Base-by-base conservation (phyloP, 2,888 invertebrate species). In the Caenorhabditis doughertyi region DNA sequence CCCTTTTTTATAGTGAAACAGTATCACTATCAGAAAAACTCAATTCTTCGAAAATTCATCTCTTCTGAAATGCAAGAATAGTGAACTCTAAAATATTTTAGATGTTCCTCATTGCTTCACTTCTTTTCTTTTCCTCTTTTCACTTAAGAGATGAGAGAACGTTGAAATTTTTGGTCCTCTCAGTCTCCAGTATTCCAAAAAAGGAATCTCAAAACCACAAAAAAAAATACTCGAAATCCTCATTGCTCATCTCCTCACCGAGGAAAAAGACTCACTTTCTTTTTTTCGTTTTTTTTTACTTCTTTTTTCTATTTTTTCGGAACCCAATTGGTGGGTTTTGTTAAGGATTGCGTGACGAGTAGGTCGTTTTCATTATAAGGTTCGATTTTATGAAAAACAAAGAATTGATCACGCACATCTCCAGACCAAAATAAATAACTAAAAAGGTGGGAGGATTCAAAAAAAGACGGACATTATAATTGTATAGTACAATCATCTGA, bases 181-280 rank as follows among this genome's bases (percentile, higher is more conserved):
- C 18, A 44, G 27, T 62, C 60, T n/a, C 62, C 5, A 49, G 32
- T n/a, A 3, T 9, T 8, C 53, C 53, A 42, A 72, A 72, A 60
- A 72, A 39, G 18, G 51, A 53, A 58, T 16, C 60, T 42, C 16
- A 58, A 21, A n/a, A n/a, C n/a, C 35, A 8, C 4, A 7, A 49
- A 21, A 44, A 72, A 70, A 56, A 72, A 72, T 51, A 62, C 60
- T 62, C 42, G 18, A 53, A 62, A 53, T 62, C 53, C 62, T 62
- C 72, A 53, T 72, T 53, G 58, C 58, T 58, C 70, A 58, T 70
- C 70, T 51, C 29, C 27, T 44, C 13, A n/a, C 55, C 16, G 13
- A 7, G 42, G 27, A 55, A 58, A 58, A 11, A 39, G 8, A 9
- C 39, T 39, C 58, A 23, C 39, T 58, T 39, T 13, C 44, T 44